phyloP scores from a whole-genome alignment of 2,888 invertebrate genomes.

The Trilocha varians region DNA sequence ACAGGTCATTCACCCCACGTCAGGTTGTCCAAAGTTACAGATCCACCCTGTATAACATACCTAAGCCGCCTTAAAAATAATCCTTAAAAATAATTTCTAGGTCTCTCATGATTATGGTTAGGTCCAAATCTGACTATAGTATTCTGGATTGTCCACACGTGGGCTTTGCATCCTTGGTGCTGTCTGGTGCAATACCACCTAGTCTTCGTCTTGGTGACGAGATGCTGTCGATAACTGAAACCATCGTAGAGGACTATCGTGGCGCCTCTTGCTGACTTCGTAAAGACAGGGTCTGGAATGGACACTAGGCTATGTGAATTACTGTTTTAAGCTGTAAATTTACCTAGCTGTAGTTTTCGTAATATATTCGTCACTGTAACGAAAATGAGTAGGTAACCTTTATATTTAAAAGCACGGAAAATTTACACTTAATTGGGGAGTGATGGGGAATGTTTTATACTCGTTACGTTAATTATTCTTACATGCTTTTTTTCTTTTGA shows the following conservation, averaged over 20 bases:
- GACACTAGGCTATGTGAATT: too few species aligned
- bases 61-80: background rate
- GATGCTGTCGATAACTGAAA: slow-evolving; percentile 4
- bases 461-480: too few species aligned
- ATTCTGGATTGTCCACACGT: slow-evolving; percentile 19
- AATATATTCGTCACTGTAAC: too few species aligned
- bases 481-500: too few species aligned
- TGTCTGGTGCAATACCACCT: slow-evolving; percentile 29
- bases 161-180: slow-evolving; percentile 26
- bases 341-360: background rate
- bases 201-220: background rate
- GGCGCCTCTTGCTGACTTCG: background rate
- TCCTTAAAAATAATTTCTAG: background rate
- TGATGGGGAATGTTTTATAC: too few species aligned
- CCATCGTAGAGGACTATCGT: background rate
- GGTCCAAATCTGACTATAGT: slow-evolving; percentile 5
- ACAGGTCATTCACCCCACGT: too few species aligned
- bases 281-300: background rate
- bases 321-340: background rate
- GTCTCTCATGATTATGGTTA: slow-evolving; percentile 8
- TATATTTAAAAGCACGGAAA: too few species aligned
- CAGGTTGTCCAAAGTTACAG: background rate
- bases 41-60: too few species aligned
- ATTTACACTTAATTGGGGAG: too few species aligned
- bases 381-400: too few species aligned